phyloP scores from a whole-genome alignment of 2,113 vertebrate species.

The Phasianus colchicus region DNA sequence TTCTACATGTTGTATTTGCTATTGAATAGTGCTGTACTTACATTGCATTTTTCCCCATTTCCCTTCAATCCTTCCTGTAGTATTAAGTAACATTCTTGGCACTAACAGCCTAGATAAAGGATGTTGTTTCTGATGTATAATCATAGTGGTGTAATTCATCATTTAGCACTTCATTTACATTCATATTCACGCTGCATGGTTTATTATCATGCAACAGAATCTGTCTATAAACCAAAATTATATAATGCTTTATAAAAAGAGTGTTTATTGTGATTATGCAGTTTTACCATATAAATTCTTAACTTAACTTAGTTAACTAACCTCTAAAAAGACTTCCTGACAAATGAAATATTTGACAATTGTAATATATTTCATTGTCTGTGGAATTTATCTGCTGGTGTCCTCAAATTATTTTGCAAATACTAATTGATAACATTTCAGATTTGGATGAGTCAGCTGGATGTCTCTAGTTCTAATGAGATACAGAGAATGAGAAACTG shows the following conservation, averaged over 20 bases:
- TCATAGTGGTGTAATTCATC: conserved; percentile 38
- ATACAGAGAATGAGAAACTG: background rate
- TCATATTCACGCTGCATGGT: conserved; percentile 19
- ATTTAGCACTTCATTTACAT: conserved; percentile 69
- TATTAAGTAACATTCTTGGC: conserved; percentile 67
- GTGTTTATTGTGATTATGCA: conserved; percentile 20
- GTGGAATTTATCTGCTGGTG: background rate
- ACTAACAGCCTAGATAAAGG: conserved; percentile 66
- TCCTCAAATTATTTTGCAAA: background rate
- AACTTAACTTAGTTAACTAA: background rate
- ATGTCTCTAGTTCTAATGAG: background rate
- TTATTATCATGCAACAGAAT: conserved; percentile 61
- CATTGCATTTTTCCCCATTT: conserved; percentile 31
- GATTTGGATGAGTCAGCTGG: background rate
- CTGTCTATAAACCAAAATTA: conserved; percentile 51
- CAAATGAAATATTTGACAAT: conserved; percentile 6
- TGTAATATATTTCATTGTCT: conserved; percentile 24
- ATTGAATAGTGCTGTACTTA: conserved; percentile 33
- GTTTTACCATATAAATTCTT: conserved; percentile 25
- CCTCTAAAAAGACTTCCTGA: background rate
- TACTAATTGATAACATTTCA: background rate
- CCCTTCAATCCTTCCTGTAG: conserved; percentile 61
- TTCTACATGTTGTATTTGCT: conserved; percentile 16
- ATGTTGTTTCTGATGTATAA: conserved; percentile 66
- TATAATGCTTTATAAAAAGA: conserved; percentile 38